These are phyloP conservation scores for Scleropages formosus DNA, from an alignment of 2,797 vertebrate genomes.

Conservation along the genomic window DNA sequence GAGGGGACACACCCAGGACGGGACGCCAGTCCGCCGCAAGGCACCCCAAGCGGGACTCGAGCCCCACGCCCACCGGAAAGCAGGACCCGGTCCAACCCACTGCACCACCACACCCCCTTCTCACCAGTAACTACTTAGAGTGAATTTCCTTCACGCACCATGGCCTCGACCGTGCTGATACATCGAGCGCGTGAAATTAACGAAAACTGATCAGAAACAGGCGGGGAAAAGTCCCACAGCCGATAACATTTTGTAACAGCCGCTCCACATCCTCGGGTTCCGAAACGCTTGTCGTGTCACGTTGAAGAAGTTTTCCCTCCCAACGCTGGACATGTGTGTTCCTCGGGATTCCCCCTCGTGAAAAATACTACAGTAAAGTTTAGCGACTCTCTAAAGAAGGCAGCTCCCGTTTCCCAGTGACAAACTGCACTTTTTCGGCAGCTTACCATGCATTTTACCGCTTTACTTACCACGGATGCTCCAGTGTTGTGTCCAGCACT, in stretches of 20 bases:
- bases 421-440: neutral
- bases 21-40: too few relatives aligned
- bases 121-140: too few relatives aligned
- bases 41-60: too few relatives aligned
- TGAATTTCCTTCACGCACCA: too few relatives aligned
- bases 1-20: too few relatives aligned
- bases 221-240: constrained; percentile 6
- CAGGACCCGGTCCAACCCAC: too few relatives aligned
- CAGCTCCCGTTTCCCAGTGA: too few relatives aligned
- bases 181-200: too few relatives aligned
- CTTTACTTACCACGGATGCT: neutral
- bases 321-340: neutral
- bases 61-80: too few relatives aligned
- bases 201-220: neutral
- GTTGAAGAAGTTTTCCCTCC: neutral
- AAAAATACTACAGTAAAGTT: neutral
- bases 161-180: too few relatives aligned
- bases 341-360: constrained; percentile 4
- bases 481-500: too few relatives aligned
- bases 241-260: neutral
- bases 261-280: constrained; percentile 1
- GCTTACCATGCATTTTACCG: neutral
- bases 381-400: constrained; percentile 1
- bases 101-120: neutral
- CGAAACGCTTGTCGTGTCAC: constrained; percentile 6